Base-by-base conservation (phyloP, 2,797 vertebrate species). In the Emydoidea blandingii region DNA sequence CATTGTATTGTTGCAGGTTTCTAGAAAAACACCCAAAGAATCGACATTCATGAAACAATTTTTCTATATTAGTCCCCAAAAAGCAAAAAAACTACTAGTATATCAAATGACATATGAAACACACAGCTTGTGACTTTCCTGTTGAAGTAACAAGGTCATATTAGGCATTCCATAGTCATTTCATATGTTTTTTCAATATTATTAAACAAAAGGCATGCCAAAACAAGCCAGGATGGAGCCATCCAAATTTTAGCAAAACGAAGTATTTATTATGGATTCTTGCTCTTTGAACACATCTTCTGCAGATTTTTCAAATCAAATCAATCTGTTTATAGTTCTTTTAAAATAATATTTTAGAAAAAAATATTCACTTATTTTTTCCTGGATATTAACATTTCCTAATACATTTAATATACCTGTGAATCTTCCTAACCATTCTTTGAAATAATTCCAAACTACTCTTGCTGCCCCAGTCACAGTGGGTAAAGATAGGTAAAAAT, bases 261-360 rank as follows among this genome's bases (percentile, higher is more conserved):
- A 94, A 62, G 59, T 16, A 62, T 62, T 62, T 62, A 62, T 62
- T 31, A 62, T 34, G 59, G 29, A 34, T 62, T 31, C 29, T 29
- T 59, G 57, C 27, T 59, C 59, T 62, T 82, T 18, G 44, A 62
- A 90, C 59, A 88, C 89, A 95, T 94, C 41, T 47, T 47, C 44
- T 31, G 62, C 92, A 96, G 94, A 95, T 88, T 81, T 27, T 92
- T 84, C n/a, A 62, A 49, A 86, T 85, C 49, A 62, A 72, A 91
- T 89, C 68, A 68, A 65, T 92, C 29, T 89, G 27, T 65, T 62
- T 83, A 18, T 29, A 79, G 27, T 87, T 87, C 86, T 86, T 93
- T 85, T 57, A 34, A 81, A 94, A 86, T 14, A 47, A 83, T 25
- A 85, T 72, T 10, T 78, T 37, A 41, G n/a, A 41, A 41, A 72